A percentile compares a stretch with the other conserved stretches of the same genome.
These are phyloP conservation scores for Branchinecta lynchi DNA, from an alignment of 1,140 invertebrate genomes.

Conservation along the genomic window DNA sequence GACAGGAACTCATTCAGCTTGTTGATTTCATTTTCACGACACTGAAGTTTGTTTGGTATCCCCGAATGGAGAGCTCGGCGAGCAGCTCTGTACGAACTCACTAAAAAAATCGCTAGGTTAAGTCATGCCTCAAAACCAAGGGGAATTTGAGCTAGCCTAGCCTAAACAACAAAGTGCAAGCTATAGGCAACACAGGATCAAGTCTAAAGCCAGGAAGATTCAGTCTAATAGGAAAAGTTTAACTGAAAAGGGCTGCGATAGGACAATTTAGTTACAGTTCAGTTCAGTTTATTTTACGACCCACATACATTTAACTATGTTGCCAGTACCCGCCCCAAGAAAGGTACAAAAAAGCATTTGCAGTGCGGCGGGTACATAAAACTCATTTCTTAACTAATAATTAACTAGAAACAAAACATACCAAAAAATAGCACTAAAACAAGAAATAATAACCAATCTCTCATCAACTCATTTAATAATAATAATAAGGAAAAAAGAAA, in stretches of 20 bases:
- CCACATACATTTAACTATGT: no score
- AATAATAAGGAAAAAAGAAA: no score
- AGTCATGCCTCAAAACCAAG: not conserved
- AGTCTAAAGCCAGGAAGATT: not conserved
- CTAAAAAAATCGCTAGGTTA: not conserved
- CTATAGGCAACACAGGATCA: not conserved
- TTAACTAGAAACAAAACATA: no score
- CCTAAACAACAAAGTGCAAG: not conserved
- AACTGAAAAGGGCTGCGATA: not conserved
- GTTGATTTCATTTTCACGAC: conserved; percentile 57
- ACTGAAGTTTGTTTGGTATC: conserved; percentile 46
- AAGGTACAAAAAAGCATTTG: no score
- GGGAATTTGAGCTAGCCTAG: not conserved
- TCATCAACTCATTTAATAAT: no score
- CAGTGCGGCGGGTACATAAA: no score
- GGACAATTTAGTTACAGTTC: not conserved
- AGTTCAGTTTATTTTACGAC: no score
- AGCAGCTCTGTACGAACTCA: conserved; percentile 15
- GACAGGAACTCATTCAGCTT: conserved; percentile 52
- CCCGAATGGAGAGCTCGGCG: conserved; percentile 49
- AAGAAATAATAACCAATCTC: no score
- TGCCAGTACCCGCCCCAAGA: no score
- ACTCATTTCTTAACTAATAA: no score
- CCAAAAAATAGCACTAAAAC: no score
- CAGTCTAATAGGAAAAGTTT: not conserved